Conservation (phyloP, 1,140 invertebrate species). For the Elymnias hypermnestra region DNA sequence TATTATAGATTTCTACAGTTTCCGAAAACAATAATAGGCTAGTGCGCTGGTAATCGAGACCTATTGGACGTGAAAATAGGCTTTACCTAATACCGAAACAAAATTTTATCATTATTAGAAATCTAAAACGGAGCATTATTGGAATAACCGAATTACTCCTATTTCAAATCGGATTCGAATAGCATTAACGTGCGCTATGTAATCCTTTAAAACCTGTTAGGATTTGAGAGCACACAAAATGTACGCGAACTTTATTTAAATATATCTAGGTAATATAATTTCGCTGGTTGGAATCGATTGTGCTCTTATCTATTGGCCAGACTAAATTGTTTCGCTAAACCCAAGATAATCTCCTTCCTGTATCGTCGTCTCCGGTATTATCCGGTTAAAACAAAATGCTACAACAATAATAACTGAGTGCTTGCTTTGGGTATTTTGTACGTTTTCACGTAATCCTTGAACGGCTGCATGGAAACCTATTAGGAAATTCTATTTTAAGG, state of each 20-base stretch:
- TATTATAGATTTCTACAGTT: no score
- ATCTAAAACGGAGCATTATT: constrained; percentile 40
- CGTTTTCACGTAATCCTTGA: constrained; percentile 24
- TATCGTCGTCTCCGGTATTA: constrained; percentile 49
- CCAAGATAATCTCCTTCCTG: constrained; percentile 62
- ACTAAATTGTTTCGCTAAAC: constrained; percentile 56
- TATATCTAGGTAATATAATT: constrained; percentile 41
- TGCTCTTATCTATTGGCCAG: constrained; percentile 52
- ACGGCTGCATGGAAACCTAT: constrained; percentile 9
- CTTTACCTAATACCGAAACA: constrained; percentile 29
- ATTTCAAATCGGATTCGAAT: constrained; percentile 49
- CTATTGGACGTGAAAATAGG: constrained; percentile 28
- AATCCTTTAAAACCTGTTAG: constrained; percentile 52
- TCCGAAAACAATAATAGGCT: no score
- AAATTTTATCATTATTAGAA: constrained; percentile 45
- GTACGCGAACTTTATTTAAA: constrained; percentile 30
- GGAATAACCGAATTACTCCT: constrained; percentile 38
- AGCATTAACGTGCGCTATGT: constrained; percentile 47
- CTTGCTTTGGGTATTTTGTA: constrained; percentile 30
- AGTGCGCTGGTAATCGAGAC: constrained; percentile 21
- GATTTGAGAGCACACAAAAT: constrained; percentile 32
- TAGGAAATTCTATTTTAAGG: constrained; percentile 4
- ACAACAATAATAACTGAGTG: constrained; percentile 54
- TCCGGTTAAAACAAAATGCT: constrained; percentile 60
- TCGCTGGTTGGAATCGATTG: constrained; percentile 49